phyloP scores from a whole-genome alignment of 2,113 vertebrate species.

The Tragelaphus scriptus region DNA sequence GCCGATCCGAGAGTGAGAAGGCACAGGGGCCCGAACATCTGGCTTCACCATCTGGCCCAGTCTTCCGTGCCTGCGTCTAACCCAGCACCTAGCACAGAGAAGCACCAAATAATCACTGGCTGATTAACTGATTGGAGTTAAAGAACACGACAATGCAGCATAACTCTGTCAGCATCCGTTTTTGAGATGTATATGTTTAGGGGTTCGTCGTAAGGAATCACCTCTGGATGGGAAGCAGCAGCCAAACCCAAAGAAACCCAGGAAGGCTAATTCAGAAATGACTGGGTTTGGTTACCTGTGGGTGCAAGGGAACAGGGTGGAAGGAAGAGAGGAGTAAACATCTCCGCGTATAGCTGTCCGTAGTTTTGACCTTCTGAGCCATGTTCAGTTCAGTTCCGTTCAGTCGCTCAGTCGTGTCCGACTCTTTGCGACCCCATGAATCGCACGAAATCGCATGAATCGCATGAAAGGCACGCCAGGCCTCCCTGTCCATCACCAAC shows the following conservation, averaged over 20 bases:
- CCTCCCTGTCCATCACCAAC: no score
- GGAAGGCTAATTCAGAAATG: background rate
- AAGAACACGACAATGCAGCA: background rate
- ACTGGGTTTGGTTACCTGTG: background rate
- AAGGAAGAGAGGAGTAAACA: background rate
- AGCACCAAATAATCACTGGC: background rate
- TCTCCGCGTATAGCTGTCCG: background rate
- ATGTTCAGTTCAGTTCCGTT: background rate
- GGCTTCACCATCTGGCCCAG: background rate
- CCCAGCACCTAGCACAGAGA: background rate
- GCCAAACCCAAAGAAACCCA: background rate
- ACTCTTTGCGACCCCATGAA: no score
- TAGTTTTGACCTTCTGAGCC: background rate
- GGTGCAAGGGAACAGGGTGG: background rate
- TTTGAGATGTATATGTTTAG: background rate
- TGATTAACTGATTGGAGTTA: background rate
- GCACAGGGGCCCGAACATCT: background rate
- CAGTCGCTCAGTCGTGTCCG: no score
- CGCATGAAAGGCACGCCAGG: no score
- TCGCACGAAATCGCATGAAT: no score
- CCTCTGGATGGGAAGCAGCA: background rate
- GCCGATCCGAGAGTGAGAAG: background rate
- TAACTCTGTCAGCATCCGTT: background rate
- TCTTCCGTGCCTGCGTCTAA: background rate
- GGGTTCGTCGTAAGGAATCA: accelerated